These are phyloP conservation scores for Schizopygopsis malacanthus DNA, from an alignment of 2,797 vertebrate genomes.

Conservation along the genomic window DNA sequence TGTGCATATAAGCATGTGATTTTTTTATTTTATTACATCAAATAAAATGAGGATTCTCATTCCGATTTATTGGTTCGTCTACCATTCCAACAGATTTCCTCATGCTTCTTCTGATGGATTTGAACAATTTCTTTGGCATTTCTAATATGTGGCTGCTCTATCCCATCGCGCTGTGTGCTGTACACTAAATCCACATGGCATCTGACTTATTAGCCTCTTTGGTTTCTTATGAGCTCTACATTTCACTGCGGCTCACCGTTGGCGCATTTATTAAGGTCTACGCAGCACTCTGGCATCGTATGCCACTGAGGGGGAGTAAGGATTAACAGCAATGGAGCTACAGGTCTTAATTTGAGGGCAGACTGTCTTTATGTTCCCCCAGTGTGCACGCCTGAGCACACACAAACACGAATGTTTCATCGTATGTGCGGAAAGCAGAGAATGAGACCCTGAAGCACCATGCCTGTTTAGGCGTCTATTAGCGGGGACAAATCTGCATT, in stretches of 20 bases:
- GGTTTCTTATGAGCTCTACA: constrained; percentile 58
- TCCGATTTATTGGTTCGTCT: constrained; percentile 27
- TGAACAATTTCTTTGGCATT: constrained; percentile 42
- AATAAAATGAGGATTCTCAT: constrained; percentile 40
- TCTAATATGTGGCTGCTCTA: constrained; percentile 42
- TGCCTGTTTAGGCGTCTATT: constrained; percentile 59
- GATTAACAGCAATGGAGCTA: constrained; percentile 58
- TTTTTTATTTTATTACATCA: constrained; percentile 22
- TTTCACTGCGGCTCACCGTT: constrained; percentile 54
- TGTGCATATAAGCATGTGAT: constrained; percentile 29
- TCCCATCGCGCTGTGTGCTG: constrained; percentile 17
- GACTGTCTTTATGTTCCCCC: constrained; percentile 51
- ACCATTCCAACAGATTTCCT: constrained; percentile 11
- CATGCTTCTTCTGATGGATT: constrained; percentile 37
- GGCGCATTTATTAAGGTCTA: constrained; percentile 61
- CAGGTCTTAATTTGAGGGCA: constrained; percentile 59
- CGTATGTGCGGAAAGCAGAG: constrained; percentile 38
- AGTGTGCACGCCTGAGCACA: constrained; percentile 38
- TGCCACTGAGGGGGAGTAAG: constrained; percentile 46
- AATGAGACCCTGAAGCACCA: constrained; percentile 40
- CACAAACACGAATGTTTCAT: constrained; percentile 7
- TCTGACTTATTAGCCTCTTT: constrained; percentile 60
- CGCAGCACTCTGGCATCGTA: constrained; percentile 50
- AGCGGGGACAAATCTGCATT: constrained; percentile 51
- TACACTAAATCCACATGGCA: constrained; percentile 54